Percentiles rank a stretch among this genome's conserved stretches.
Conservation (phyloP, 2,888 invertebrate species). For the Dryobotodes eremita region DNA sequence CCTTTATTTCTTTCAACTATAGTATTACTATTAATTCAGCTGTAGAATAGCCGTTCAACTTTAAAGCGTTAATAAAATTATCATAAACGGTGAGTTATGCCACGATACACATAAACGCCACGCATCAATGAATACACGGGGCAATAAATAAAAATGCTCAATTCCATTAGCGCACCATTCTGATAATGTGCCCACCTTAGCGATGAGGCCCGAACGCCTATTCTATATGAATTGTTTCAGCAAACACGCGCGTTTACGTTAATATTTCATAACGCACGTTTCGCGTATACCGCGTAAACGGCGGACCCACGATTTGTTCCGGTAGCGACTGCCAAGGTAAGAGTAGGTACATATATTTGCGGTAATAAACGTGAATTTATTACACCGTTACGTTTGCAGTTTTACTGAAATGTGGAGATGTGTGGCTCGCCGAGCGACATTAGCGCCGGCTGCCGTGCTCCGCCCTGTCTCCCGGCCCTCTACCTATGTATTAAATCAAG, state of each 20-base stretch:
- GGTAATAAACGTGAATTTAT: slow-evolving; percentile 90
- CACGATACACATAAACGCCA: slow-evolving; percentile 71
- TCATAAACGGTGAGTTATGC: slow-evolving; percentile 75
- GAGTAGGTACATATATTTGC: slow-evolving; percentile 85
- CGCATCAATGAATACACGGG: slow-evolving; percentile 72
- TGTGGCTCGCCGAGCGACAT: slow-evolving; percentile 80
- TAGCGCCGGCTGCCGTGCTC: slow-evolving; percentile 78
- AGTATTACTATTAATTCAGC: slow-evolving; percentile 39
- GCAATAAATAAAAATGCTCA: slow-evolving; percentile 83
- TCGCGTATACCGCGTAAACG: slow-evolving; percentile 80
- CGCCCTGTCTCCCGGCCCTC: slow-evolving; percentile 72
- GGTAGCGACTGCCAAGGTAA: slow-evolving; percentile 83
- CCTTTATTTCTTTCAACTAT: neutral
- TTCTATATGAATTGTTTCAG: slow-evolving; percentile 79
- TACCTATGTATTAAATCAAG: slow-evolving; percentile 71
- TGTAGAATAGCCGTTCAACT: slow-evolving; percentile 49
- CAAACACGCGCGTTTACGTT: slow-evolving; percentile 81
- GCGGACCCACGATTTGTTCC: slow-evolving; percentile 84
- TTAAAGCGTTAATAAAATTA: slow-evolving; percentile 71
- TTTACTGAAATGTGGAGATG: slow-evolving; percentile 88
- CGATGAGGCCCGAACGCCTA: slow-evolving; percentile 65
- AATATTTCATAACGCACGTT: slow-evolving; percentile 85
- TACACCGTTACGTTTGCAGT: slow-evolving; percentile 88
- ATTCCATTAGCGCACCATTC: slow-evolving; percentile 83
- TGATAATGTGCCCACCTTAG: slow-evolving; percentile 83